phyloP scores from a whole-genome alignment of 2,113 vertebrate genomes.

The Orycteropus afer region DNA sequence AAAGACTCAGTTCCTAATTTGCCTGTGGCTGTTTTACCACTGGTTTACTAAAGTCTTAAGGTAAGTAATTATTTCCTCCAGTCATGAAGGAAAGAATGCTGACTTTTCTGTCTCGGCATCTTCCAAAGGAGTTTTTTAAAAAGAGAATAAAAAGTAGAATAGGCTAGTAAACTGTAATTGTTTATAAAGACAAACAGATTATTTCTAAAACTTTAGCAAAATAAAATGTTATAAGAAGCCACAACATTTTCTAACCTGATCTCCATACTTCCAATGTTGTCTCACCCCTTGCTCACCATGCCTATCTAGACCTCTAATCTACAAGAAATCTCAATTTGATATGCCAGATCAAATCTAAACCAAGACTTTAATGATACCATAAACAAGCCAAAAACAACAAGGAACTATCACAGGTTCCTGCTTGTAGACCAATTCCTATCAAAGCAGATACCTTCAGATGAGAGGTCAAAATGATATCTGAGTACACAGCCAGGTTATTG shows the following conservation, averaged over 20 bases:
- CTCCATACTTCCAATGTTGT: neutral
- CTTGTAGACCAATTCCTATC: neutral
- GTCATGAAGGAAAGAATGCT: neutral
- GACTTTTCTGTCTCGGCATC: neutral
- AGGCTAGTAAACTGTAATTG: neutral
- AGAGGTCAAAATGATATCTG: conserved; percentile 2
- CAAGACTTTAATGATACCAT: conserved; percentile 12
- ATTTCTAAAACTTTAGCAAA: conserved; percentile 39
- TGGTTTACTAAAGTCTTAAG: neutral
- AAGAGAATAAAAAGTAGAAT: neutral
- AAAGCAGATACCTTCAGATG: neutral
- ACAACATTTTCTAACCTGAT: conserved; percentile 26
- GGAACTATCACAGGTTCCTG: neutral
- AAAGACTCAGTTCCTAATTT: neutral
- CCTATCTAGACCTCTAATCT: neutral
- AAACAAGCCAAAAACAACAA: conserved; percentile 18
- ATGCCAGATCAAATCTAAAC: conserved; percentile 11
- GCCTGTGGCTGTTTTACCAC: neutral
- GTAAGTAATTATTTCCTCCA: neutral
- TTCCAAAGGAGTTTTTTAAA: neutral
- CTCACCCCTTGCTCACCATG: neutral
- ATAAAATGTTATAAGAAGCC: conserved; percentile 8
- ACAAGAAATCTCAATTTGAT: neutral
- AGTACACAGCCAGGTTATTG: neutral
- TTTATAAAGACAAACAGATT: neutral